phyloP scores from a whole-genome alignment of 2,113 vertebrate species.

The Leucoraja erinaceus region DNA sequence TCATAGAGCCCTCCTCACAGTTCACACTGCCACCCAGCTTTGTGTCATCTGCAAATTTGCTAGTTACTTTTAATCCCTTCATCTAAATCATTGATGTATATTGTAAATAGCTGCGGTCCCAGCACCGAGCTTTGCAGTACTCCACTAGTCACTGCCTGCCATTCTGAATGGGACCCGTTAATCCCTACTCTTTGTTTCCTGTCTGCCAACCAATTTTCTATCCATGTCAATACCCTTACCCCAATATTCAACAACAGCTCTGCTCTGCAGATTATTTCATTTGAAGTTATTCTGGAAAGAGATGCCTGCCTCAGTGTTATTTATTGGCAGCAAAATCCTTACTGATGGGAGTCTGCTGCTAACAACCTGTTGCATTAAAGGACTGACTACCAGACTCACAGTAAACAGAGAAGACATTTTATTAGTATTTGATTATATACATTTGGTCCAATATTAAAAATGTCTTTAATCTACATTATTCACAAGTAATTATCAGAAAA shows the following conservation, averaged over 20 bases:
- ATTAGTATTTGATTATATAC: background rate
- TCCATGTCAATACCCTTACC: too few species aligned
- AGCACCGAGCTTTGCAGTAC: too few species aligned
- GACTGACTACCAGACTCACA: background rate
- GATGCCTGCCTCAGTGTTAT: background rate
- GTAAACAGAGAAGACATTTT: background rate
- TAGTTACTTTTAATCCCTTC: too few species aligned
- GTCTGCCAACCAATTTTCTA: too few species aligned
- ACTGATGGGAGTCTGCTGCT: background rate
- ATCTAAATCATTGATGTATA: too few species aligned
- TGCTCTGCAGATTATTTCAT: background rate
- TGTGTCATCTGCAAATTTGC: too few species aligned
- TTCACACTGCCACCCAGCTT: too few species aligned
- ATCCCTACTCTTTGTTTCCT: too few species aligned
- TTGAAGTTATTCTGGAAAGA: constrained; percentile 22
- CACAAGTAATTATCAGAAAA: background rate
- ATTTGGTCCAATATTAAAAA: background rate
- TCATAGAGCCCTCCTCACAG: too few species aligned
- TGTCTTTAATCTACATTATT: background rate
- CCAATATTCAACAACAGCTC: background rate
- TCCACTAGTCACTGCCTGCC: too few species aligned
- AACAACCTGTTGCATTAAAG: constrained; percentile 14
- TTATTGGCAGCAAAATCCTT: constrained; percentile 19
- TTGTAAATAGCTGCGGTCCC: too few species aligned
- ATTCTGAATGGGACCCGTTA: too few species aligned